Percentiles rank a stretch among this genome's conserved stretches.
Evolutionary conservation across 2,888 invertebrate genomes (phyloP).

Genomic region (Leptinotarsa rubiginosa): DNA sequence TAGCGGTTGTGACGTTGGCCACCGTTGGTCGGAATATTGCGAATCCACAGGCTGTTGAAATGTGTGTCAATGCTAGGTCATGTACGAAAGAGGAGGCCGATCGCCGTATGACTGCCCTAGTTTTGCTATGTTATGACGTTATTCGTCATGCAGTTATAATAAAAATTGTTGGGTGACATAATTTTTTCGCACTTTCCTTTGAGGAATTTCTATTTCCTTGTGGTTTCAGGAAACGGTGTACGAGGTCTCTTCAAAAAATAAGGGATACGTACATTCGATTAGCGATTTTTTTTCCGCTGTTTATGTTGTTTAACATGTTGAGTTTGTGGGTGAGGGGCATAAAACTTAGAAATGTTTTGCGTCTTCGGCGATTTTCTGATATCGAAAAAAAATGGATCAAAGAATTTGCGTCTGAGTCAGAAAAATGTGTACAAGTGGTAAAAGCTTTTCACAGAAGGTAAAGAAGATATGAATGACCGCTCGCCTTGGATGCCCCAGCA

Average conservation of each 20-base stretch:
- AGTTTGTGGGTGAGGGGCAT: too few species aligned
- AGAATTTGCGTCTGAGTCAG: too few species aligned
- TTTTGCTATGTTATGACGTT: slow-evolving; percentile 22
- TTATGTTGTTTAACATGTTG: too few species aligned
- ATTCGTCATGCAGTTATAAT: slow-evolving; percentile 4
- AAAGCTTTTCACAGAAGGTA: too few species aligned
- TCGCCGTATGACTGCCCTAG: slow-evolving; percentile 27
- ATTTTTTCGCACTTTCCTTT: slow-evolving; percentile 24
- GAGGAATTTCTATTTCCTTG: not conserved
- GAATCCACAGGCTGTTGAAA: slow-evolving; percentile 31
- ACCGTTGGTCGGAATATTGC: slow-evolving; percentile 23
- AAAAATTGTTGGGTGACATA: slow-evolving; percentile 22
- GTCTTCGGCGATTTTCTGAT: too few species aligned
- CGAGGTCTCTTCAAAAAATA: not conserved
- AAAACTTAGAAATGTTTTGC: too few species aligned
- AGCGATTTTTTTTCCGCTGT: too few species aligned
- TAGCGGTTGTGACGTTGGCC: slow-evolving; percentile 13
- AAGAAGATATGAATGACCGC: too few species aligned
- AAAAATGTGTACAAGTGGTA: too few species aligned
- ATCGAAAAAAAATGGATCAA: too few species aligned
- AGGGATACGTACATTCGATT: too few species aligned
- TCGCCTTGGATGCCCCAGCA: too few species aligned
- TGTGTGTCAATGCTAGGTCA: slow-evolving; percentile 44
- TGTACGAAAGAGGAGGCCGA: slow-evolving; percentile 43
- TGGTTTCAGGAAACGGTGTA: not conserved